Percentiles rank a stretch among this genome's conserved stretches.
These are phyloP conservation scores for Australoheros facetus DNA, from an alignment of 2,797 vertebrate species.

Conservation along the genomic window DNA sequence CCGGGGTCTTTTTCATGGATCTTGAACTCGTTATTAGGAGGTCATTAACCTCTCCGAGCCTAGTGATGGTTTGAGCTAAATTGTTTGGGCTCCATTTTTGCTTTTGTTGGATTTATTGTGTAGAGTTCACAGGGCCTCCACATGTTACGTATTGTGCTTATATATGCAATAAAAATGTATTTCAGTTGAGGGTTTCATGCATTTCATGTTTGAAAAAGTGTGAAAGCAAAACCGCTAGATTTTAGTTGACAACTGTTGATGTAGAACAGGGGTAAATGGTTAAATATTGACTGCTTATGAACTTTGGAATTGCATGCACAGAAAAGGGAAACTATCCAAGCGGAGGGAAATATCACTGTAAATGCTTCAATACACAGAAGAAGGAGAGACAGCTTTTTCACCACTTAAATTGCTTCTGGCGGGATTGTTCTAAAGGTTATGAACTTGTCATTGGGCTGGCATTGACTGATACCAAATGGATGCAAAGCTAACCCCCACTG, in stretches of 20 bases:
- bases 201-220: not conserved
- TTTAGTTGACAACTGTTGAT: not conserved
- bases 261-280: conserved; percentile 8
- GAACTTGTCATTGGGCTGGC: conserved; percentile 35
- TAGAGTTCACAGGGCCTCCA: not conserved
- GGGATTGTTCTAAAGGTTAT: conserved; percentile 30
- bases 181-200: not conserved
- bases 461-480: conserved; percentile 12
- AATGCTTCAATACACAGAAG: conserved; percentile 32
- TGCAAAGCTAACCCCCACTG: not conserved
- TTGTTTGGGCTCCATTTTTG: conserved; percentile 14
- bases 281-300: conserved; percentile 32
- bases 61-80: conserved; percentile 9
- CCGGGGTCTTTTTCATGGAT: conserved; percentile 3
- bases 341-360: conserved; percentile 21
- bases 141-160: not conserved
- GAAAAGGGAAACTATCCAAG: conserved; percentile 36
- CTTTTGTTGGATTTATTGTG: conserved; percentile 2
- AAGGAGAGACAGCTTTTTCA: conserved; percentile 22
- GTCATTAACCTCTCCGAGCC: conserved; percentile 46
- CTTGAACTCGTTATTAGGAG: conserved; percentile 36
- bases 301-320: conserved; percentile 26
- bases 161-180: not conserved
- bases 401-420: conserved; percentile 24
- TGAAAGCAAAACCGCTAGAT: not conserved